These are phyloP conservation scores for Idaea aversata DNA, from an alignment of 2,888 invertebrate species.

Conservation along the genomic window DNA sequence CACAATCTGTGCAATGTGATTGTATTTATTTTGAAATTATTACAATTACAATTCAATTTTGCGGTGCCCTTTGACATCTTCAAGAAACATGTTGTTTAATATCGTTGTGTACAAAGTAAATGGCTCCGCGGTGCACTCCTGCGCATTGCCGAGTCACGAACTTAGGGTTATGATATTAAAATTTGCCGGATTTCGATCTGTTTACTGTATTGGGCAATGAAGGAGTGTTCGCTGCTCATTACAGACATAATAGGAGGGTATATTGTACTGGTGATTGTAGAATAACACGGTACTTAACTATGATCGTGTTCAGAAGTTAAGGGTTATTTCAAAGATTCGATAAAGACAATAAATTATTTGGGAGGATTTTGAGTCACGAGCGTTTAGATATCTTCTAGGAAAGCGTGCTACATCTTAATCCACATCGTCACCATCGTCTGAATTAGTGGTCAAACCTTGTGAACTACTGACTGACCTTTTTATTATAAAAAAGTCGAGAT, in stretches of 20 bases:
- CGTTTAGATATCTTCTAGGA: too few relatives aligned
- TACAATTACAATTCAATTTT: neutral
- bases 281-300: neutral
- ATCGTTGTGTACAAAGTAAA: slow-evolving; percentile 20
- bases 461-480: too few relatives aligned
- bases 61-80: slow-evolving; percentile 24
- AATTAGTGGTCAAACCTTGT: too few relatives aligned
- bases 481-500: too few relatives aligned
- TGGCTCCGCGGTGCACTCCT: slow-evolving; percentile 28
- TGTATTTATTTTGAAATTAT: neutral
- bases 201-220: slow-evolving; percentile 49
- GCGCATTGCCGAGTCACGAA: slow-evolving; percentile 51
- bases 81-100: slow-evolving; percentile 23
- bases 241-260: neutral
- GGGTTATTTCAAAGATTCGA: too few relatives aligned
- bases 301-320: too few relatives aligned
- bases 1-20: neutral
- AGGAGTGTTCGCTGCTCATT: slow-evolving; percentile 48
- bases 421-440: too few relatives aligned
- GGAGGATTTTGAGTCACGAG: too few relatives aligned
- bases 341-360: too few relatives aligned
- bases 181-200: slow-evolving; percentile 57
- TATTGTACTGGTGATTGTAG: neutral
- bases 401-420: too few relatives aligned
- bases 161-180: slow-evolving; percentile 63